These are phyloP conservation scores for Cheirogaleus major DNA, from an alignment of 2,797 vertebrate species.

Conservation along the genomic window DNA sequence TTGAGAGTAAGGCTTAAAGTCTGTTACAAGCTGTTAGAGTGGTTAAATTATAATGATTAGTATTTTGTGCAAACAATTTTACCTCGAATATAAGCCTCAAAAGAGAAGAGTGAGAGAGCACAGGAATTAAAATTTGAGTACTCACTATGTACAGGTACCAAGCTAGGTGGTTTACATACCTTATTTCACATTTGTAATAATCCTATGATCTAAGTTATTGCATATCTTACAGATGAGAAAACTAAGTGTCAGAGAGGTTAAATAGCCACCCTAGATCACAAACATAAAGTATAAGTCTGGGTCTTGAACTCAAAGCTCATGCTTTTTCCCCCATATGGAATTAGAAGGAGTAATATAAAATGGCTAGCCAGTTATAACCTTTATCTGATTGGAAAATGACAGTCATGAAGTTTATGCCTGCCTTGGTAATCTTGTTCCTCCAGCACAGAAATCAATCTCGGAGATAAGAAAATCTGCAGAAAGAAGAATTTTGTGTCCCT, in stretches of 20 bases:
- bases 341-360: neutral
- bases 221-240: neutral
- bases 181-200: neutral
- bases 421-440: neutral
- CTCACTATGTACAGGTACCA: neutral
- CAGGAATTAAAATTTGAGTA: neutral
- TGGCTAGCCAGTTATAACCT: neutral
- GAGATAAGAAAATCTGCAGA: slow-evolving; percentile 26
- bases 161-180: neutral
- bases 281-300: neutral
- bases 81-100: neutral
- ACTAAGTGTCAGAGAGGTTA: neutral
- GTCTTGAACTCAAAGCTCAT: neutral
- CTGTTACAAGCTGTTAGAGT: slow-evolving; percentile 40
- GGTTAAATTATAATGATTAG: slow-evolving; percentile 60
- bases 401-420: neutral
- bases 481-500: neutral
- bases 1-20: slow-evolving; percentile 59
- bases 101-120: neutral
- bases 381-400: neutral
- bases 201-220: neutral
- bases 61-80: slow-evolving; percentile 56
- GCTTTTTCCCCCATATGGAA: neutral
- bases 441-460: neutral
- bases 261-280: neutral